Base-by-base conservation (phyloP, 1,140 invertebrate genomes). In the Zaprionus ornatus region DNA sequence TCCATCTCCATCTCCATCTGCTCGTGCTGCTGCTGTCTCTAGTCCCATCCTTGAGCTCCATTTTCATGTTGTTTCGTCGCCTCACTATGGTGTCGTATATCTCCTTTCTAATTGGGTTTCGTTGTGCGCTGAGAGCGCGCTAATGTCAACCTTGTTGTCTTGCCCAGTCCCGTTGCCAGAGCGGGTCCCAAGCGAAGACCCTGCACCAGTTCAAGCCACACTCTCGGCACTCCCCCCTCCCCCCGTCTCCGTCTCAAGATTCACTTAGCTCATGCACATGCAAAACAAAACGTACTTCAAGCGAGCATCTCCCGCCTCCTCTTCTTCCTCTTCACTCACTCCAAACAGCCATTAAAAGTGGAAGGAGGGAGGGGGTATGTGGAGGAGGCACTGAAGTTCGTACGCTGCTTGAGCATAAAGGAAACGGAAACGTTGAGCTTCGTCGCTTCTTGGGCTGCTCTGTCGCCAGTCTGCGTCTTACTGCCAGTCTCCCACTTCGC, bases 351-450 rank as follows among this genome's bases (percentile, higher is more conserved):
- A 88, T 88, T 88, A 88, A 90, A 90, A 81, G 78, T 76, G 81
- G 82, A 71, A 42, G 71, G 37, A 19, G 50, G 15, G 54, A 15
- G 63, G 78, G 35, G 17, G 35, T 60, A 48, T 10, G 15, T 7
- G 37, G 15, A 27, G 37, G 42, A 10, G 74, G 54, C 67, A 50
- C 27, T 25, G 64, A 6, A 56, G 56, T 76, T 69, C 69, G 84
- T 74, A 82, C 84, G 81, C 74, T 78, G 85, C 77, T 87, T 76
- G 75, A 77, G 74, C 75, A 77, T 77, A 67, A 80, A 90, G 85
- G 85, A 90, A 90, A 90, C 85, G 85, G 85, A 90, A 90, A 90
- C 79, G 85, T 90, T 77, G 66, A 82, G 85, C 86, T 90, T 90
- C 85, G 85, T 90, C 85, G 85, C 85, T 90, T 90, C 85, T 90